These are phyloP conservation scores for Oscheius sp. DNA, from an alignment of 1,140 invertebrate species.

Conservation along the genomic window DNA sequence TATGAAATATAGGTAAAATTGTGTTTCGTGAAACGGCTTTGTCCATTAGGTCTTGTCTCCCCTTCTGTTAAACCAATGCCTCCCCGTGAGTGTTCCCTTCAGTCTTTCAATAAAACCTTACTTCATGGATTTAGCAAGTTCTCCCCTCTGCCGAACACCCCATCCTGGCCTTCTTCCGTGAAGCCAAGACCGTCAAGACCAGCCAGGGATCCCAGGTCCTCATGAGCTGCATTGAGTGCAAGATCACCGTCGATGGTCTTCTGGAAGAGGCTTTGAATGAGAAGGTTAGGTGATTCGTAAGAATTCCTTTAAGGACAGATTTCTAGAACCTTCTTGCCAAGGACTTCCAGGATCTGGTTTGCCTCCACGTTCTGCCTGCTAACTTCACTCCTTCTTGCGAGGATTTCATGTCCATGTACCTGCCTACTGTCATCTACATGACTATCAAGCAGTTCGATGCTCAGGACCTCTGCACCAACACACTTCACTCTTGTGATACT, in stretches of 20 bases:
- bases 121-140: neutral
- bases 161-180: neutral
- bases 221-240: slow-evolving; percentile 39
- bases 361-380: slow-evolving; percentile 10
- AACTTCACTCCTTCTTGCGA: slow-evolving; percentile 30
- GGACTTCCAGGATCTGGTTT: slow-evolving; percentile 17
- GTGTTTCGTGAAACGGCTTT: too few relatives aligned
- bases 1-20: too few relatives aligned
- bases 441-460: slow-evolving; percentile 33
- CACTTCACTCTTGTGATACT: neutral
- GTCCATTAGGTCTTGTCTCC: too few relatives aligned
- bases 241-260: slow-evolving; percentile 29
- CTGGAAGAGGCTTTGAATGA: slow-evolving; percentile 13
- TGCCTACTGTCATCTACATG: slow-evolving; percentile 41
- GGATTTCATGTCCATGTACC: slow-evolving; percentile 41
- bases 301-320: neutral
- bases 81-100: too few relatives aligned
- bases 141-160: neutral
- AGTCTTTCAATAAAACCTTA: too few relatives aligned
- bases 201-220: slow-evolving; percentile 20
- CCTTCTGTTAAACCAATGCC: too few relatives aligned
- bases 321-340: slow-evolving; percentile 23
- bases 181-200: slow-evolving; percentile 7
- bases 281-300: neutral
- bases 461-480: neutral